Conservation (phyloP, 2,113 vertebrate species). For the Lamprotornis superbus region DNA sequence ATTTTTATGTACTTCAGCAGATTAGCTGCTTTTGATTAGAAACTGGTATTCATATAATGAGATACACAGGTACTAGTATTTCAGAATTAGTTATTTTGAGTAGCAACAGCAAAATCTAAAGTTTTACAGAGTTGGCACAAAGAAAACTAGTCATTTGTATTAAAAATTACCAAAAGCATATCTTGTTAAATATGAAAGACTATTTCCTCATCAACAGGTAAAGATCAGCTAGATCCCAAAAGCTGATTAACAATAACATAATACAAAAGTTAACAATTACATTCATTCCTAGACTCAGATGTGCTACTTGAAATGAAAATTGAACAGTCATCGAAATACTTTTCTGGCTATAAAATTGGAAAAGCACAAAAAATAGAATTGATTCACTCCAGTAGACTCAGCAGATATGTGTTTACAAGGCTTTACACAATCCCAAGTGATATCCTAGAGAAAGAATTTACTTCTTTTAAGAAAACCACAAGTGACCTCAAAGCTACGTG, state of each 20-base stretch:
- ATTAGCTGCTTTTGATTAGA: neutral
- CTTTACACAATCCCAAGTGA: neutral
- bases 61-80: neutral
- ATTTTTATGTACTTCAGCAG: neutral
- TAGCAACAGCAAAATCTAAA: neutral
- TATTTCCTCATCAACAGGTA: neutral
- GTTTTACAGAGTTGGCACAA: neutral
- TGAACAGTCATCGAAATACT: neutral
- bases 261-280: neutral
- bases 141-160: neutral
- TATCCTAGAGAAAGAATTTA: neutral
- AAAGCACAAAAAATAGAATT: neutral
- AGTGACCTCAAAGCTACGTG: neutral
- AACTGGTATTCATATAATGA: neutral
- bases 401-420: neutral
- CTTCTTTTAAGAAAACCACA: neutral
- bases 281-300: neutral
- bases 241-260: neutral
- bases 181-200: neutral
- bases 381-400: neutral
- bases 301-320: neutral
- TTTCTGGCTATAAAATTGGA: neutral
- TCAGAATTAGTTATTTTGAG: neutral
- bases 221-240: neutral
- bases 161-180: neutral